Evolutionary conservation across 2,113 vertebrate species (phyloP).

Genomic region (Chaetodon auriga): DNA sequence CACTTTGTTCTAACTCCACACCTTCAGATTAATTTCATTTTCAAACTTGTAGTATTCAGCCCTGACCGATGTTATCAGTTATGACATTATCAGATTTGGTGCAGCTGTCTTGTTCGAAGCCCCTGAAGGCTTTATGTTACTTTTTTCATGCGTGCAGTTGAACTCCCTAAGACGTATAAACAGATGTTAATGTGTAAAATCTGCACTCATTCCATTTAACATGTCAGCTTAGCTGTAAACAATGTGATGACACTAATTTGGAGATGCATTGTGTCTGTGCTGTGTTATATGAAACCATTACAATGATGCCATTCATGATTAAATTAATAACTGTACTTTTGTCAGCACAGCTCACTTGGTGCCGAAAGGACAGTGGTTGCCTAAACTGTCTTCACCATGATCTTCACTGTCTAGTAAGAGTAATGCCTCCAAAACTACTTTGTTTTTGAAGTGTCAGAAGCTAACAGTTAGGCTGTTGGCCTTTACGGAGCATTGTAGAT

Average conservation of each 20-base stretch:
- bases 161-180: not conserved
- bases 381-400: not conserved
- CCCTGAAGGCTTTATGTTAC: not conserved
- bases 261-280: too few relatives aligned
- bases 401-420: not conserved
- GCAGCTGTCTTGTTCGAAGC: not conserved
- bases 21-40: not conserved
- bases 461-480: not conserved
- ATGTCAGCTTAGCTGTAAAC: too few relatives aligned
- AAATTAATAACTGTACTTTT: not conserved
- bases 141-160: not conserved
- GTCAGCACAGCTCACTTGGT: not conserved
- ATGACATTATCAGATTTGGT: not conserved
- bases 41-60: not conserved
- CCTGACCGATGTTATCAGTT: not conserved
- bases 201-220: not conserved
- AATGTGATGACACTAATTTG: too few relatives aligned
- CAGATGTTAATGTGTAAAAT: not conserved
- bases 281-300: not conserved
- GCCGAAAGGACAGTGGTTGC: conserved; percentile 20
- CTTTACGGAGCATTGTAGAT: not conserved
- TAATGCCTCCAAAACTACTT: not conserved
- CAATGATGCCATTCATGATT: not conserved
- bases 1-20: not conserved
- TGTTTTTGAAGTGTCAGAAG: not conserved